A percentile compares a stretch with the other conserved stretches of the same genome.
phyloP scores from a whole-genome alignment of 1,140 invertebrate species.

The Drosophila serrata region DNA sequence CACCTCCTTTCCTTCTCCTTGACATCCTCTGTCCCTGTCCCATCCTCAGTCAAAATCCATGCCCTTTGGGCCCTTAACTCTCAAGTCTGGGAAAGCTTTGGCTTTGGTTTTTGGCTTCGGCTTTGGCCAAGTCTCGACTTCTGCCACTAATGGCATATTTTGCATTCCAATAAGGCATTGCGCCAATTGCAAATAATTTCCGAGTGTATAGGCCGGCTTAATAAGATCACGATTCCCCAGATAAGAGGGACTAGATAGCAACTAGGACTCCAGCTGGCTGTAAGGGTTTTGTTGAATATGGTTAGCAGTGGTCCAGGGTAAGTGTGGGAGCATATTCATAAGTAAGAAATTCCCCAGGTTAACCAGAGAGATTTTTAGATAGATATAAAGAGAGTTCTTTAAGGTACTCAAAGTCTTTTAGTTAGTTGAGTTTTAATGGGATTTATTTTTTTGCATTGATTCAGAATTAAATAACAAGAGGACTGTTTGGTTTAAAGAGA shows the following conservation, averaged over 20 bases:
- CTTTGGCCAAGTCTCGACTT: slow-evolving; percentile 43
- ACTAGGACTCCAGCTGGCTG: slow-evolving; percentile 35
- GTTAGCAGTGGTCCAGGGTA: slow-evolving; percentile 22
- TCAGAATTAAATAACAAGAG: too few relatives aligned
- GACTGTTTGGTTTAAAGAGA: too few relatives aligned
- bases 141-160: slow-evolving; percentile 81
- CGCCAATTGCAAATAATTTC: slow-evolving; percentile 82
- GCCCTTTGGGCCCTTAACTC: slow-evolving; percentile 48
- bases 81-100: slow-evolving; percentile 44
- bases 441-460: not conserved
- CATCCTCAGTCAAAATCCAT: slow-evolving; percentile 8
- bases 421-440: not conserved
- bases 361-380: slow-evolving; percentile 31
- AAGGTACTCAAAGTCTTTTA: not conserved
- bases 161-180: slow-evolving; percentile 77
- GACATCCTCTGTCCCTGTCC: not conserved
- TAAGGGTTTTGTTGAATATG: slow-evolving; percentile 22
- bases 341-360: slow-evolving; percentile 14
- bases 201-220: slow-evolving; percentile 64
- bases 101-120: slow-evolving; percentile 3
- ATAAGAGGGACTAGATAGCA: slow-evolving; percentile 60
- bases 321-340: slow-evolving; percentile 52
- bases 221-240: slow-evolving; percentile 76
- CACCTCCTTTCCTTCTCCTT: not conserved
- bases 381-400: not conserved